Evolutionary conservation across 2,797 vertebrate species (phyloP).

Genomic region (Syngnathus rostellatus): DNA sequence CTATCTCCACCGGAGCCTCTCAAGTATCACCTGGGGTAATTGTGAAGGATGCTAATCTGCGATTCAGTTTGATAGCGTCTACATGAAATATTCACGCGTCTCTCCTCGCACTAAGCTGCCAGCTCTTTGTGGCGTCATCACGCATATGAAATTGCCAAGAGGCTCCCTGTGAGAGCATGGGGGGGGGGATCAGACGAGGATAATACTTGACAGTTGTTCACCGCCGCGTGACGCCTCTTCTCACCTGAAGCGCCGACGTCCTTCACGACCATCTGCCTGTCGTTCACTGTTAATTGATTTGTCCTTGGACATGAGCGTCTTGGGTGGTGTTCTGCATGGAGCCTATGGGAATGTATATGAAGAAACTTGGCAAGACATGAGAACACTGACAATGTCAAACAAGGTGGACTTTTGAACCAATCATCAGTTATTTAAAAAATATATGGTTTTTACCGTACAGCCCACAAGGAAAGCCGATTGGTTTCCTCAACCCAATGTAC

Average conservation of each 20-base stretch:
- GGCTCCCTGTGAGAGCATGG: slow-evolving; percentile 21
- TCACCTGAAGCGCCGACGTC: slow-evolving; percentile 64
- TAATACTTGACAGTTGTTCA: slow-evolving; percentile 60
- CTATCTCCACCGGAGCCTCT: slow-evolving; percentile 12
- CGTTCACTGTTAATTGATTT: slow-evolving; percentile 68
- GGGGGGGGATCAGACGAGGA: slow-evolving; percentile 46
- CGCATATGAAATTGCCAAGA: slow-evolving; percentile 36
- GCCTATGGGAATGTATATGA: slow-evolving; percentile 20
- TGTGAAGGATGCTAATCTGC: slow-evolving; percentile 48
- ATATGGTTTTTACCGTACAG: too few relatives aligned
- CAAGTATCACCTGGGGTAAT: slow-evolving; percentile 55
- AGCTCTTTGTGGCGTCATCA: slow-evolving; percentile 35
- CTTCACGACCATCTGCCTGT: slow-evolving; percentile 69
- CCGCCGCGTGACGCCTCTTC: slow-evolving; percentile 48
- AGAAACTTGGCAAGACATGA: slow-evolving; percentile 8
- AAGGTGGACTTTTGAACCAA: too few relatives aligned
- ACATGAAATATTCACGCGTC: slow-evolving; percentile 60
- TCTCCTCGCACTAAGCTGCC: slow-evolving; percentile 15
- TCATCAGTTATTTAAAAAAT: too few relatives aligned
- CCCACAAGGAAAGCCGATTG: too few relatives aligned
- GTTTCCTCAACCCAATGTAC: too few relatives aligned
- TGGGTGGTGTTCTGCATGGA: slow-evolving; percentile 28
- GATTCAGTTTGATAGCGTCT: slow-evolving; percentile 63
- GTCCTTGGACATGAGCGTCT: slow-evolving; percentile 60
- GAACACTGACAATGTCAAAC: too few relatives aligned